Conservation (phyloP, 1,140 invertebrate genomes). For the Zaprionus nigranus region DNA sequence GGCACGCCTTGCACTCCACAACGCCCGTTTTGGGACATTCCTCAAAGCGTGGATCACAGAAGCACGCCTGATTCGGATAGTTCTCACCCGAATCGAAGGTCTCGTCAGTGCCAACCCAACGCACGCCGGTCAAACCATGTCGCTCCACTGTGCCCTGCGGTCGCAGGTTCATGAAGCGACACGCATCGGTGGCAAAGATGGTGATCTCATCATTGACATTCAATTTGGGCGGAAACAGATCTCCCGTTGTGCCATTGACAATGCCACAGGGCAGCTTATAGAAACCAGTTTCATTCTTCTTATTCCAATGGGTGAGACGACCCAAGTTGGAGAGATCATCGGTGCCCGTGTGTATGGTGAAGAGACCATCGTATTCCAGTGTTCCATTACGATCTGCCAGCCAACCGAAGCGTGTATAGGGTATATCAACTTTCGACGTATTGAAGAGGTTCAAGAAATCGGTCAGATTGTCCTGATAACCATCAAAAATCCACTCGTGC, state of each 20-base stretch:
- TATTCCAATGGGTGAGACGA: conserved; percentile 89
- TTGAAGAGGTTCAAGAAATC: conserved; percentile 87
- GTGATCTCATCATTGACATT: conserved; percentile 85
- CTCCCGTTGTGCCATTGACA: conserved; percentile 90
- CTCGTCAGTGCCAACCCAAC: conserved; percentile 87
- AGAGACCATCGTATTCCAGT: conserved; percentile 89
- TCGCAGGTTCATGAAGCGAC: conserved; percentile 86
- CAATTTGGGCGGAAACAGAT: conserved; percentile 90
- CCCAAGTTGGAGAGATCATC: conserved; percentile 88
- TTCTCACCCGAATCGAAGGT: conserved; percentile 90
- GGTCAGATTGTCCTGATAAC: conserved; percentile 89
- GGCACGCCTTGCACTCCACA: conserved; percentile 89
- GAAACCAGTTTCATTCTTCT: conserved; percentile 85
- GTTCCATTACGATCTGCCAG: conserved; percentile 91
- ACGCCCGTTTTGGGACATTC: conserved; percentile 86
- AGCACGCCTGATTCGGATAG: conserved; percentile 87
- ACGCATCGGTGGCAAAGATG: conserved; percentile 90
- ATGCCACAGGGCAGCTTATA: conserved; percentile 87
- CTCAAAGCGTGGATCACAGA: conserved; percentile 82
- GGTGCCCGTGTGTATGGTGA: conserved; percentile 90
- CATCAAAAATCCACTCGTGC: conserved; percentile 89
- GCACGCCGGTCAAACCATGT: conserved; percentile 86
- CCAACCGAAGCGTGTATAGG: conserved; percentile 91
- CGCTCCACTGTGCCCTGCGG: conserved; percentile 60
- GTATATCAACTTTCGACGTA: conserved; percentile 86